Percentiles rank a stretch among this genome's conserved stretches.
phyloP scores from a whole-genome alignment of 1,140 invertebrate genomes.

The Pemphigus obesinymphae region DNA sequence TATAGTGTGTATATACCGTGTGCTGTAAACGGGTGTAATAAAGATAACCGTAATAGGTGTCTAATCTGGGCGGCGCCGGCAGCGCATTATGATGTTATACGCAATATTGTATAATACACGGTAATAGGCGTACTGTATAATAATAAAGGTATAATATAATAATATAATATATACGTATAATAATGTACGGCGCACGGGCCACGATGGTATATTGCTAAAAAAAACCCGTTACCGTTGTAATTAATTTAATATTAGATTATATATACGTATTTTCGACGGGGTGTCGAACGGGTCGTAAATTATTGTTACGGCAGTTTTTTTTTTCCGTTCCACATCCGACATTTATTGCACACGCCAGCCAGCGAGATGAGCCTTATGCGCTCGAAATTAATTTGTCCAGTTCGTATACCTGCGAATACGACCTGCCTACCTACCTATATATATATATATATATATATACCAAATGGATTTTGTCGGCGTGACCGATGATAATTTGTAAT shows the following conservation, averaged over 20 bases:
- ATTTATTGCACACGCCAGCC: background rate
- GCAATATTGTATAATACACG: background rate
- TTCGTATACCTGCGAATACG: no score
- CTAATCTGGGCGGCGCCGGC: slow-evolving; percentile 7
- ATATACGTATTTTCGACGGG: background rate
- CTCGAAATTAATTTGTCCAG: no score
- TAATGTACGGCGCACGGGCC: background rate
- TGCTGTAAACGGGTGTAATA: background rate
- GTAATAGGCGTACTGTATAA: no score
- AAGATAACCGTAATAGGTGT: slow-evolving; percentile 1
- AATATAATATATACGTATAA: no score
- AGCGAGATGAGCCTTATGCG: no score
- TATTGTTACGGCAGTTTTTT: background rate
- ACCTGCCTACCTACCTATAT: no score
- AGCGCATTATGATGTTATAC: background rate
- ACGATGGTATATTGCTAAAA: background rate
- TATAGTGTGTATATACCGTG: background rate
- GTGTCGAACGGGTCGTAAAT: background rate
- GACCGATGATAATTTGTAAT: no score
- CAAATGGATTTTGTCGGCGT: no score
- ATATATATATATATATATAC: no score
- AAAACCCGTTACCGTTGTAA: slow-evolving; percentile 11
- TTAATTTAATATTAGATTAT: background rate
- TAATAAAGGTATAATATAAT: no score
- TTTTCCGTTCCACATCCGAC: background rate